Base-by-base conservation (phyloP, 1,140 invertebrate genomes). In the Limonius californicus region DNA sequence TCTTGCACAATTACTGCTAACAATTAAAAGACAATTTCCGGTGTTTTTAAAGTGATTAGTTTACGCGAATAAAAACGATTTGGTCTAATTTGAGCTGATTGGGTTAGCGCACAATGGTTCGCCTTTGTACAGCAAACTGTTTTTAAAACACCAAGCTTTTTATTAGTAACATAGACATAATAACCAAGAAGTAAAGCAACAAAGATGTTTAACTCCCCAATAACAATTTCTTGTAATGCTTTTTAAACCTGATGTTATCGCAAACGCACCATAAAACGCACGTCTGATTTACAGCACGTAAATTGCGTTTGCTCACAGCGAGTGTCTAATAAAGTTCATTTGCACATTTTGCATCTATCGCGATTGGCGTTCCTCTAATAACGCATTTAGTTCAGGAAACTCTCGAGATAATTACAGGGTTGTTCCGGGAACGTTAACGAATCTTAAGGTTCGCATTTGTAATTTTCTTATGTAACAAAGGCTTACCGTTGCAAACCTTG, bases 141-240 rank as follows among this genome's bases (percentile, higher is more conserved):
- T n/a, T n/a, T n/a, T n/a, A n/a, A n/a, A n/a, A n/a, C n/a, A n/a
- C n/a, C n/a, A n/a, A n/a, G n/a, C n/a, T n/a, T n/a, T n/a, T n/a
- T n/a, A n/a, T n/a, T n/a, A n/a, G n/a, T n/a, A n/a, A n/a, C n/a
- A n/a, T n/a, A n/a, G n/a, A n/a, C n/a, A n/a, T n/a, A n/a, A n/a
- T n/a, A n/a, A n/a, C n/a, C 8, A 18, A 50, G 3, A 18, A 2
- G 7, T 19, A 50, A 50, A 2, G 45, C 45, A 50, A 50, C 45
- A 50, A 50, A 50, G 45, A 50, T 19, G 45, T 50, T 50, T 50
- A 50, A 50, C 45, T 4, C 16, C 45, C 16, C 20, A 50, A 50
- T 50, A 50, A 12, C 45, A 19, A 50, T 50, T 50, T 50, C 16
- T 21, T 18, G 45, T 50, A 50, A 50, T 50, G 45, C n/a, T 9